A percentile compares a stretch with the other conserved stretches of the same genome.
Evolutionary conservation across 2,888 invertebrate species (phyloP).

Genomic region (Agrilus biguttatus): DNA sequence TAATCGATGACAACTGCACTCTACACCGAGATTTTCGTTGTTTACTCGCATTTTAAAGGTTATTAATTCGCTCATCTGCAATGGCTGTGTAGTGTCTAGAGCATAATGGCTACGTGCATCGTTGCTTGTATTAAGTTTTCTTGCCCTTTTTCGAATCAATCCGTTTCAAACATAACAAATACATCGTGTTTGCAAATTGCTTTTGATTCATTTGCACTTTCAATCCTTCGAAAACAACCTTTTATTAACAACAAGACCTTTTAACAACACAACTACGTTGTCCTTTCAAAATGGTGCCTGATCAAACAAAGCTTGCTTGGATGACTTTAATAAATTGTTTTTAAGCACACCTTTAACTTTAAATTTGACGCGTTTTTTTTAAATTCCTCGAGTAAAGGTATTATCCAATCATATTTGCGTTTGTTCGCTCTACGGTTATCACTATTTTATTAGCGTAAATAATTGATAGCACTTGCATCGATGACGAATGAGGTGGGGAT

Average conservation of each 20-base stretch:
- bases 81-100: constrained; percentile 12
- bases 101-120: constrained; percentile 23
- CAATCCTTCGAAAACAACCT: too few species aligned
- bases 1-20: constrained; percentile 51
- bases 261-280: constrained; percentile 16
- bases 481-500: constrained; percentile 8
- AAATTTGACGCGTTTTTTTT: constrained; percentile 3
- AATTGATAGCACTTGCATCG: constrained; percentile 7
- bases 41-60: constrained; percentile 36
- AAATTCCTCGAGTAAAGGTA: not conserved
- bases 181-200: not conserved
- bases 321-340: not conserved
- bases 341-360: constrained; percentile 7
- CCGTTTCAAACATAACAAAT: too few species aligned
- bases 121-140: not conserved
- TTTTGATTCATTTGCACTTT: too few species aligned
- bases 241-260: too few species aligned
- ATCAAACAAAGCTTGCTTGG: constrained; percentile 27
- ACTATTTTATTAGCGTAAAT: constrained; percentile 7
- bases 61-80: constrained; percentile 32
- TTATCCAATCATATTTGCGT: constrained; percentile 1
- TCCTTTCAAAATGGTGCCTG: constrained; percentile 54
- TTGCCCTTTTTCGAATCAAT: too few species aligned
- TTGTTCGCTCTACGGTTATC: constrained; percentile 5
- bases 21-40: constrained; percentile 29